Conservation (phyloP, 1,140 invertebrate genomes). For the Euura saliciscinereae region DNA sequence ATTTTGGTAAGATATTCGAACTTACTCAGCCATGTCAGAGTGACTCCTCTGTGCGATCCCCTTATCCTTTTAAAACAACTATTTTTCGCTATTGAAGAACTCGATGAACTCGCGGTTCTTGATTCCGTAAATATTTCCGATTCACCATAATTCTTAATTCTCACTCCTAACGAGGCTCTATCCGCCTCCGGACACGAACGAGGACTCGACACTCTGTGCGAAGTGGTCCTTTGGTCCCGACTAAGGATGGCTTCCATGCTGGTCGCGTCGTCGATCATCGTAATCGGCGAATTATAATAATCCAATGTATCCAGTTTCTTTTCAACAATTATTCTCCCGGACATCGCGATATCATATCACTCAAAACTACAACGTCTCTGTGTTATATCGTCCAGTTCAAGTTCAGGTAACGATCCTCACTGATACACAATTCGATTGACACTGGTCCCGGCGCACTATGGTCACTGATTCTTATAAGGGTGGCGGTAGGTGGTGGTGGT, state of each 20-base stretch:
- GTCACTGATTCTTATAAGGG: constrained; percentile 55
- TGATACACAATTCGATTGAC: constrained; percentile 47
- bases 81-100: not conserved
- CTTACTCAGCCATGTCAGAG: constrained; percentile 54
- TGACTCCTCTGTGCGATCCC: not conserved
- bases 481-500: constrained; percentile 10
- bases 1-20: constrained; percentile 16
- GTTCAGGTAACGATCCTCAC: constrained; percentile 14
- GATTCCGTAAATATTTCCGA: not conserved
- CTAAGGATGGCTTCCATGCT: constrained; percentile 46
- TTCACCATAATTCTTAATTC: not conserved
- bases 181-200: not conserved
- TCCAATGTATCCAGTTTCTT: too few species aligned
- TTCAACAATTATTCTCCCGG: too few species aligned
- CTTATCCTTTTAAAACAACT: not conserved
- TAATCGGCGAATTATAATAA: too few species aligned
- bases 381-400: too few species aligned
- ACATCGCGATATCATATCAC: too few species aligned
- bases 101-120: not conserved
- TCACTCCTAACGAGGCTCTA: too few species aligned
- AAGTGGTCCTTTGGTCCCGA: constrained; percentile 54
- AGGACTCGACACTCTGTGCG: constrained; percentile 42
- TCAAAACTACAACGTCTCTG: too few species aligned
- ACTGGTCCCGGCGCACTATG: constrained; percentile 48
- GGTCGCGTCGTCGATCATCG: constrained; percentile 16